Percentiles rank a stretch among this genome's conserved stretches.
Conservation (phyloP, 2,113 vertebrate species). For the Nyctibius bracteatus region DNA sequence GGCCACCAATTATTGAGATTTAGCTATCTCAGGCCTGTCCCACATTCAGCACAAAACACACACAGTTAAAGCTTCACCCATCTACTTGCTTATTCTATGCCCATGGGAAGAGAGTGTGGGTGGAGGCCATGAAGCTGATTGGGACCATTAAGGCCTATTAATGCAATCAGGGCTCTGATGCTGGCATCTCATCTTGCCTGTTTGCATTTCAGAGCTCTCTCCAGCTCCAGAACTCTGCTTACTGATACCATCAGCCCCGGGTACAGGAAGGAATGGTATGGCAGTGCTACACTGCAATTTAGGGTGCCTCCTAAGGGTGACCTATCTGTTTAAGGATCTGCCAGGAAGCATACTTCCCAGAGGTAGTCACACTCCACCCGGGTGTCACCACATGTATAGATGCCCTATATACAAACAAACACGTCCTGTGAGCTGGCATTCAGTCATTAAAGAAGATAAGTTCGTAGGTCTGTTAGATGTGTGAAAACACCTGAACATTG, state of each 20-base stretch:
- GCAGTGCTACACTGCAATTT: neutral
- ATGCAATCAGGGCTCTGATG: neutral
- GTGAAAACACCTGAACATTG: neutral
- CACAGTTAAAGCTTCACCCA: neutral
- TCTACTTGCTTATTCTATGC: neutral
- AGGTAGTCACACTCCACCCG: neutral
- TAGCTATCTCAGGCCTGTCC: neutral
- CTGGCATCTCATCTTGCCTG: neutral
- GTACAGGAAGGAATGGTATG: accelerated
- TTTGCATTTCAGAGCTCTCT: neutral
- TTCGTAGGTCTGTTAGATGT: neutral
- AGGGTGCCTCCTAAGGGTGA: neutral
- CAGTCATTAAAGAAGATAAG: neutral
- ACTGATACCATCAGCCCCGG: neutral
- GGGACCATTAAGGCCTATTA: neutral
- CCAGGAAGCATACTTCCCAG: neutral
- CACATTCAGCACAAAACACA: neutral
- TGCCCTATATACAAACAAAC: neutral
- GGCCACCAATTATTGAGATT: neutral
- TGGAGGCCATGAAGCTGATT: neutral
- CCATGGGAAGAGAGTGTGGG: neutral
- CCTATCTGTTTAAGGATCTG: neutral
- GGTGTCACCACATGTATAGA: neutral
- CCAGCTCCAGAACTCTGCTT: neutral
- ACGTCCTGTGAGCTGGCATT: neutral